Evolutionary conservation across 1,140 invertebrate genomes (phyloP).

Genomic region (Paralvinella palmiformis): DNA sequence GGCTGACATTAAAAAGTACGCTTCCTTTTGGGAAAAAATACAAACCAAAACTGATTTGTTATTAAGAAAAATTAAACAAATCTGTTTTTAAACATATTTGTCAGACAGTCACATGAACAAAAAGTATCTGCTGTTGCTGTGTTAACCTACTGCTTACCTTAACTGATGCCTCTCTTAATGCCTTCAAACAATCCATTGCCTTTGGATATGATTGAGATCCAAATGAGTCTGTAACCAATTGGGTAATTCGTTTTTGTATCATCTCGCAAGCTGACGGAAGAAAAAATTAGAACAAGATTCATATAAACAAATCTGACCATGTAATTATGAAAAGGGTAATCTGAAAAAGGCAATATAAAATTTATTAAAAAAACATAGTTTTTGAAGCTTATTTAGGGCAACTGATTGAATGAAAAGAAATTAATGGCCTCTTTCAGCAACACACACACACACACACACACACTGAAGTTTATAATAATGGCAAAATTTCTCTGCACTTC

Average conservation of each 20-base stretch:
- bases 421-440: not conserved
- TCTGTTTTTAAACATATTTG: not conserved
- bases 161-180: slow-evolving; percentile 30
- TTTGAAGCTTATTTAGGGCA: not conserved
- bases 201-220: slow-evolving; percentile 40
- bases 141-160: slow-evolving; percentile 26
- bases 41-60: not conserved
- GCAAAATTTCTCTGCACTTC: no score
- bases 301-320: not conserved
- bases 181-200: slow-evolving; percentile 41
- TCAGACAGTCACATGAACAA: not conserved
- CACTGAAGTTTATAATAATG: no score
- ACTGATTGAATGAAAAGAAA: not conserved
- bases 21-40: not conserved
- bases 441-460: no score
- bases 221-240: slow-evolving; percentile 42
- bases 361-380: not conserved
- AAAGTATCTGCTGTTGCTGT: not conserved
- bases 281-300: no score
- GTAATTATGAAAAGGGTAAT: not conserved
- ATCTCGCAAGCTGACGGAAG: slow-evolving; percentile 36
- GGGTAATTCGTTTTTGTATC: slow-evolving; percentile 37
- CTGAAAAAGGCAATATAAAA: not conserved
- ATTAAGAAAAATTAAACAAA: not conserved
- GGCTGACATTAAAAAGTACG: not conserved